A percentile compares a stretch with the other conserved stretches of the same genome.
phyloP scores from a whole-genome alignment of 1,140 invertebrate species.

The Aphis craccivora region DNA sequence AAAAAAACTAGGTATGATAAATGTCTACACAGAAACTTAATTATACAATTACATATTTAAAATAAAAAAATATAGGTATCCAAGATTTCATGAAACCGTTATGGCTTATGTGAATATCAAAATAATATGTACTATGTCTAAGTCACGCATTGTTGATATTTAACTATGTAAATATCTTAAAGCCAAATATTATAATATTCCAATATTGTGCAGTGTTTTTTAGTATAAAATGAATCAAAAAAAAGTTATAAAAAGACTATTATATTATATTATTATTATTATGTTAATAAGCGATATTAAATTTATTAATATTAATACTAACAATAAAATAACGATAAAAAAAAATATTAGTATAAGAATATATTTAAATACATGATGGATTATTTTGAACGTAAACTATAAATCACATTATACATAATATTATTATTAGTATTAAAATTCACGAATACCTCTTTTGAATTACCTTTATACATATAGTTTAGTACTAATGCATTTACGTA shows the following conservation, averaged over 20 bases:
- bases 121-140: background rate
- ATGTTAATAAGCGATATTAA: background rate
- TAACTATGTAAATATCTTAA: background rate
- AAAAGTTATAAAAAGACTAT: background rate
- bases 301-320: background rate
- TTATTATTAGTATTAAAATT: conserved; percentile 8
- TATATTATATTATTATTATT: background rate
- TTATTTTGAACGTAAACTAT: background rate
- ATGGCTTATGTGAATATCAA: background rate
- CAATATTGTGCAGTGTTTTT: background rate
- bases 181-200: background rate
- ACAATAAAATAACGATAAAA: background rate
- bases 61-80: background rate
- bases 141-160: background rate
- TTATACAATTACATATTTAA: background rate
- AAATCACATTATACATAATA: background rate
- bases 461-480: background rate
- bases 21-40: background rate
- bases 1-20: background rate
- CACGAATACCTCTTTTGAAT: background rate
- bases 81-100: background rate
- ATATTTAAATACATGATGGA: background rate
- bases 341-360: background rate
- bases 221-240: background rate
- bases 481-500: background rate